Conservation (phyloP, 1,140 invertebrate genomes). For the Atta texana region DNA sequence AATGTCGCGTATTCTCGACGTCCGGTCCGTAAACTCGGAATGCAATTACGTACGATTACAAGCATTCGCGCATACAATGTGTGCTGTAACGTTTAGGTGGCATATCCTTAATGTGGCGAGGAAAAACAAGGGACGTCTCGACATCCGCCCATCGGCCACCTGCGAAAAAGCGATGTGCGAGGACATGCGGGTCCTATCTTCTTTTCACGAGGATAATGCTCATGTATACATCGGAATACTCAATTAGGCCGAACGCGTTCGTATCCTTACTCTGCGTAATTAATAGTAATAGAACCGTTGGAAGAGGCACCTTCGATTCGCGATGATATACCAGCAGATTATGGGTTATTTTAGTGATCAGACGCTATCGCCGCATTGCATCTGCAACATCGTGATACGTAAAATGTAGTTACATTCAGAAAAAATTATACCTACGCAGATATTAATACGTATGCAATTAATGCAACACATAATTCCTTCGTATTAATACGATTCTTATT, state of each 20-base stretch:
- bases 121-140: background rate
- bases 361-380: constrained; percentile 23
- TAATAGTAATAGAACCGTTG: constrained; percentile 68
- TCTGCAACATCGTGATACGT: constrained; percentile 26
- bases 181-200: constrained; percentile 82
- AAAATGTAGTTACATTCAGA: background rate
- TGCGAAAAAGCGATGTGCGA: constrained; percentile 75
- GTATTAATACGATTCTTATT: background rate
- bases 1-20: background rate
- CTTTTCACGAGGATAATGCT: constrained; percentile 63
- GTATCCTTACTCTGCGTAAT: constrained; percentile 69
- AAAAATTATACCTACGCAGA: constrained; percentile 21
- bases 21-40: background rate
- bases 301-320: constrained; percentile 49
- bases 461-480: background rate
- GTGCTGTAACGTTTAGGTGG: background rate
- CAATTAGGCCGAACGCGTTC: constrained; percentile 63
- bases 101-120: constrained; percentile 25
- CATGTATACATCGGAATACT: constrained; percentile 60
- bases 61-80: constrained; percentile 23
- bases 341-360: constrained; percentile 56
- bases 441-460: background rate
- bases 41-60: constrained; percentile 29
- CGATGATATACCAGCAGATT: constrained; percentile 45
- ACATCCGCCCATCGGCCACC: constrained; percentile 75